Evolutionary conservation across 2,797 vertebrate genomes (phyloP), one percentile per base, ranked within the genome.

Genomic region (Enteromius fasciolatus): DNA sequence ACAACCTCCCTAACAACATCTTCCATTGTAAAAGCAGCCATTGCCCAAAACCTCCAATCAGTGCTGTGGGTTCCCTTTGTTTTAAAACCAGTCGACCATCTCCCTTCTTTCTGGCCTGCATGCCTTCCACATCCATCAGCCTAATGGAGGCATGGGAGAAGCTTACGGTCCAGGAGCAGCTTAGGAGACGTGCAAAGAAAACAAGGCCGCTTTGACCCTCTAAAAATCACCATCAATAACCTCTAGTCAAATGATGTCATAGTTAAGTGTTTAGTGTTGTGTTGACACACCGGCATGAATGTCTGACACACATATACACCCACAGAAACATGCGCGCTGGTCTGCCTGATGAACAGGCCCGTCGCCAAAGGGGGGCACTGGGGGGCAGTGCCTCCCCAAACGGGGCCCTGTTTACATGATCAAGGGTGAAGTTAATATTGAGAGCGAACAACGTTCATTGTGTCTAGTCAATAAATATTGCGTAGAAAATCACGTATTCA

Each of bases 191-290:
- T 36, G 54, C 79, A 73, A 79, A 81, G 78, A 64, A 86, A 93
- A 89, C 88, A 88, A 83, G 87, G 85, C 86, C 91, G 89, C 89
- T 88, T 81, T 78, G 84, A 88, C 86, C 92, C 84, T 83, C 90
- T 93, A 92, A 93, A 94, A 94, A 92, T 90, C 91, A 86, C 93
- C 91, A 94, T 95, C 93, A 93, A 95, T 95, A 94, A 93, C 92
- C 87, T 11, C 64, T 39, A 82, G 44, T 81, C 87, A 90, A 90
- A 93, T 95, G 93, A 95, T 94, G 93, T 95, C 94, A 95, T 93
- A 92, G 93, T 93, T 94, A 95, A 95, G 94, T 95, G 94, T 95
- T 93, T 93, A 93, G 89, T 91, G 90, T 94, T 93, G 91, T 94
- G 93, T 94, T 95, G 94, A 94, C 93, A 94, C 92, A 90, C 91